phyloP scores from a whole-genome alignment of 2,888 invertebrate species.

The Ornithoptera priamus region DNA sequence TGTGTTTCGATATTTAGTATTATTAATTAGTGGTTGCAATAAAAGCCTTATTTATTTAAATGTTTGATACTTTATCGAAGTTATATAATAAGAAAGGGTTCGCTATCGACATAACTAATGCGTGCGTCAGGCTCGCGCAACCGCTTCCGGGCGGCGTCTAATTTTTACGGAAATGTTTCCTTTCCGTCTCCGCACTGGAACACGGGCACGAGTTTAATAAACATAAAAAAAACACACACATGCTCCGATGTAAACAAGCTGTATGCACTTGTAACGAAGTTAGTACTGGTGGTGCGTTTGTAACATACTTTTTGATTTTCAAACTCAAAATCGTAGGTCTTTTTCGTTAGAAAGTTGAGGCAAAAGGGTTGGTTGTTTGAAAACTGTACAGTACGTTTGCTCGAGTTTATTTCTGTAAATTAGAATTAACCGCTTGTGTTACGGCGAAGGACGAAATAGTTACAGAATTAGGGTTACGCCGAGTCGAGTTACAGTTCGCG shows the following conservation, averaged over 20 bases:
- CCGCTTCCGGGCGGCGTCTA: slow-evolving; percentile 56
- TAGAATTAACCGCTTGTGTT: slow-evolving; percentile 23
- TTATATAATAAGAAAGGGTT: background rate
- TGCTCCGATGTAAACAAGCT: slow-evolving; percentile 25
- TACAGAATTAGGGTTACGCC: slow-evolving; percentile 13
- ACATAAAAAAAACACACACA: slow-evolving; percentile 10
- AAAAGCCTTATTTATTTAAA: too few species aligned
- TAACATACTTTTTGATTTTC: slow-evolving; percentile 30
- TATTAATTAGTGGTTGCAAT: too few species aligned
- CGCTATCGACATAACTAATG: slow-evolving; percentile 35
- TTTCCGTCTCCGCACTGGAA: slow-evolving; percentile 42
- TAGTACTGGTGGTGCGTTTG: slow-evolving; percentile 17
- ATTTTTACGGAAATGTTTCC: slow-evolving; percentile 63
- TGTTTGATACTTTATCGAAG: too few species aligned
- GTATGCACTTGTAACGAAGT: slow-evolving; percentile 26
- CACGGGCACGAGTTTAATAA: slow-evolving; percentile 21
- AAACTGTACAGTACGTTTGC: slow-evolving; percentile 16
- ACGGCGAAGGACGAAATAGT: slow-evolving; percentile 22
- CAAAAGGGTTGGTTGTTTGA: slow-evolving; percentile 17
- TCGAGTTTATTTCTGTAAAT: slow-evolving; percentile 18
- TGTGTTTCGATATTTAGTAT: too few species aligned
- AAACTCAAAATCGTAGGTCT: slow-evolving; percentile 30
- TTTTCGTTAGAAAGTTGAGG: slow-evolving; percentile 26
- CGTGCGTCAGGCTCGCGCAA: slow-evolving; percentile 49
- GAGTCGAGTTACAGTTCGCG: slow-evolving; percentile 21